These are phyloP conservation scores for Rhagium mordax DNA, from an alignment of 2,888 invertebrate species.

Conservation along the genomic window DNA sequence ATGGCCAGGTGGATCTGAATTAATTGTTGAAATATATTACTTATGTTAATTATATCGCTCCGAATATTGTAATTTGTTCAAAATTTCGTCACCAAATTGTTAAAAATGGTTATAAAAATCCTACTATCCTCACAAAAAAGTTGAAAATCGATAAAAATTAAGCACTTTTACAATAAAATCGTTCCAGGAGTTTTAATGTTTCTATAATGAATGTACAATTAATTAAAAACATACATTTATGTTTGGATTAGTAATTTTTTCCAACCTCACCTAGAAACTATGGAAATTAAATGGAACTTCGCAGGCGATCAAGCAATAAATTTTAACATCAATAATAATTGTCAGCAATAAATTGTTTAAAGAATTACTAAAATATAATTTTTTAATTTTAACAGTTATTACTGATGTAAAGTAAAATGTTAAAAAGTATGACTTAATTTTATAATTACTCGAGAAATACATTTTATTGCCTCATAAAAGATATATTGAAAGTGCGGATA, in stretches of 20 bases:
- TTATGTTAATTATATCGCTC: conserved; percentile 25
- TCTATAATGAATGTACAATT: conserved; percentile 24
- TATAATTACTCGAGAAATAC: not conserved
- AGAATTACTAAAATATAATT: not conserved
- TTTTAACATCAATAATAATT: conserved; percentile 7
- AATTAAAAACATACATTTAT: conserved; percentile 13
- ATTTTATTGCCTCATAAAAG: not conserved
- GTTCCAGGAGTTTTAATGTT: conserved; percentile 4
- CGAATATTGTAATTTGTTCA: conserved; percentile 14
- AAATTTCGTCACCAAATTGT: conserved; percentile 18
- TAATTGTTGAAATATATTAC: conserved; percentile 14
- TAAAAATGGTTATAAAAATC: not conserved
- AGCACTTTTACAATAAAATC: conserved; percentile 11
- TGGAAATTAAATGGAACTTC: conserved; percentile 18
- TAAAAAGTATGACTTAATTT: not conserved
- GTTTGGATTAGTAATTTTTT: conserved; percentile 12
- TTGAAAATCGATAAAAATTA: conserved; percentile 3
- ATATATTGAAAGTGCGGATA: not conserved
- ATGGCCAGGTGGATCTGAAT: conserved; percentile 23
- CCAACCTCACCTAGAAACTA: conserved; percentile 26
- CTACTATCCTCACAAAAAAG: not conserved
- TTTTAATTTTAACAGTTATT: conserved; percentile 18
- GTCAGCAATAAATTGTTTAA: conserved; percentile 15
- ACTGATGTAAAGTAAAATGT: not conserved
- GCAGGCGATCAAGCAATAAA: conserved; percentile 2